Evolutionary conservation across 2,113 vertebrate genomes (phyloP), one percentile per base, ranked within the genome.

Genomic region (Dipodomys ordii): DNA sequence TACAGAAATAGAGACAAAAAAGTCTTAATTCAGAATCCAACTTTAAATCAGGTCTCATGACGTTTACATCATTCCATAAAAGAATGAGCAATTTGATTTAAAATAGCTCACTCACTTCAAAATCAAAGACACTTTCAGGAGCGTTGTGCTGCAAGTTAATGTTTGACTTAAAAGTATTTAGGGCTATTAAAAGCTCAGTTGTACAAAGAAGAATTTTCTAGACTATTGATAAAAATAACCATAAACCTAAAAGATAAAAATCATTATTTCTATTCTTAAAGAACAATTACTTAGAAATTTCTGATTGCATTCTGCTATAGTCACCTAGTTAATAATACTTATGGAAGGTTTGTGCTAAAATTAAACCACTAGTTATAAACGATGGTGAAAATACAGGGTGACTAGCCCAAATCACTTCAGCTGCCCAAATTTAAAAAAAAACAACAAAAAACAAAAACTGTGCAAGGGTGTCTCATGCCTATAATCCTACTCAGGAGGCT

Each of bases 321-420:
- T 93, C 79, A 65, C 76, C 69, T 86, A 95, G 80, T 74, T 90
- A 95, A 83, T n/a, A 89, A 65, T 65, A 78, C 18, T 92, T 78
- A 87, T 68, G 86, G 57, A 23, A 87, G 74, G 53, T 76, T 23
- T 91, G 86, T 89, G 73, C 67, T 90, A 82, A 87, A 87, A 72
- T 19, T 90, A 84, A 85, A 81, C 23, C 81, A 91, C 73, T 44
- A 74, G 68, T 73, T 77, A 92, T 10, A 28, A 35, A 10, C 79
- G 69, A 82, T 35, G 72, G 89, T 72, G 74, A 65, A 72, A 90
- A 79, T 46, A 76, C 67, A 69, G 64, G 60, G 16, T 68, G 27
- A 79, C 23, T 74, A 64, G 64, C 53, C 77, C 83, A 65, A 53
- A 77, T 91, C 53, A 57, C 53, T 57, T 57, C 15, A 57, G 15